A percentile compares a stretch with the other conserved stretches of the same genome.
These are phyloP conservation scores for Naja naja DNA, from an alignment of 2,113 vertebrate genomes.

Conservation along the genomic window DNA sequence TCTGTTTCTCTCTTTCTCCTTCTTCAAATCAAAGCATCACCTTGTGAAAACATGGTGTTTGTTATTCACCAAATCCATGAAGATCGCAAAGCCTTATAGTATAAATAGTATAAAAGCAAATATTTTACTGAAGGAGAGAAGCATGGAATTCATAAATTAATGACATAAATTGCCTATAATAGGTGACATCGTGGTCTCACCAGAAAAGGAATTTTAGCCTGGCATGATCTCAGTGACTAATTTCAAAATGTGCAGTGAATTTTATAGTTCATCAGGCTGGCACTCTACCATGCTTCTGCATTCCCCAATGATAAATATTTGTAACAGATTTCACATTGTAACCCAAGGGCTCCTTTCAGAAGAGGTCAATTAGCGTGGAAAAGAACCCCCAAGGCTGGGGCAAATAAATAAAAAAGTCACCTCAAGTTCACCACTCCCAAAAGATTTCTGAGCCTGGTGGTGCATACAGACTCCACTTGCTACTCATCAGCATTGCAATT, in stretches of 20 bases:
- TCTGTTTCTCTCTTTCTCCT: no score
- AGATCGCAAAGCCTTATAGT: constrained; percentile 67
- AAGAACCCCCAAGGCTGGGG: constrained; percentile 84
- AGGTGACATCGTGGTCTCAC: constrained; percentile 92
- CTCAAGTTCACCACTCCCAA: constrained; percentile 86
- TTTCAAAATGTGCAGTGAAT: constrained; percentile 93
- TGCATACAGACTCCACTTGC: constrained; percentile 78
- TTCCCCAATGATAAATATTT: constrained; percentile 96
- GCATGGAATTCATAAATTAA: constrained; percentile 85
- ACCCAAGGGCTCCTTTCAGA: constrained; percentile 96
- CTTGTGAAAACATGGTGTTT: constrained; percentile 63
- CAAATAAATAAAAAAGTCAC: constrained; percentile 92
- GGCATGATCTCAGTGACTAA: constrained; percentile 85
- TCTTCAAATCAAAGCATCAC: constrained; percentile 61
- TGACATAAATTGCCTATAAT: constrained; percentile 88
- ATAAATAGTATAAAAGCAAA: constrained; percentile 80
- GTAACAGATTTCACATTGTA: constrained; percentile 93
- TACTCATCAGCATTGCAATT: constrained; percentile 84
- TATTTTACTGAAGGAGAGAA: constrained; percentile 80
- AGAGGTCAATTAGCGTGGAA: constrained; percentile 79
- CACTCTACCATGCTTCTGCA: constrained; percentile 82
- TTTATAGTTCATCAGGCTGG: constrained; percentile 95
- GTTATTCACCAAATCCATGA: constrained; percentile 57
- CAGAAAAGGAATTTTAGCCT: constrained; percentile 93
- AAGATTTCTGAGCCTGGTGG: constrained; percentile 78